Percentiles rank a stretch among this genome's conserved stretches.
phyloP scores from a whole-genome alignment of 2,797 vertebrate genomes.

The Alauda arvensis region DNA sequence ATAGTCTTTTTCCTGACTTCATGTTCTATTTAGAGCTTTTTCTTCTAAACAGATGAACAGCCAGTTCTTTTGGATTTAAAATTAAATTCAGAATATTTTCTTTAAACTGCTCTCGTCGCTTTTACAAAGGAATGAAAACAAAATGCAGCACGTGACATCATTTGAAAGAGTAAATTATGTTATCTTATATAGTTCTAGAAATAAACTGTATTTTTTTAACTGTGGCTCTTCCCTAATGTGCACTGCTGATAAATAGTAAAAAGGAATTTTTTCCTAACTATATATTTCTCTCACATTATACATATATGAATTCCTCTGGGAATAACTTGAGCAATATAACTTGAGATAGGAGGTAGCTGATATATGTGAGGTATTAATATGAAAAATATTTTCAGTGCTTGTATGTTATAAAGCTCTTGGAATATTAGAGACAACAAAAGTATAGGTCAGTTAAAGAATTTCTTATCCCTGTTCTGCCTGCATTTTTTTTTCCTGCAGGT shows the following conservation, averaged over 20 bases:
- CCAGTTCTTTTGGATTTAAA: conserved; percentile 40
- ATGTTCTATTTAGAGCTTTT: not conserved
- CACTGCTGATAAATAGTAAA: conserved; percentile 45
- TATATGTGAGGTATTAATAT: conserved; percentile 45
- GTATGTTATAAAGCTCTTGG: conserved; percentile 15
- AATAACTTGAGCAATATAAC: conserved; percentile 53
- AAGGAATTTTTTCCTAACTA: conserved; percentile 47
- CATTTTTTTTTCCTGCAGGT: not conserved
- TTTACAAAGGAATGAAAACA: conserved; percentile 49
- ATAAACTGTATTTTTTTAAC: conserved; percentile 31
- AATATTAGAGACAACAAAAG: conserved; percentile 12
- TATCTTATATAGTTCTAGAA: conserved; percentile 32
- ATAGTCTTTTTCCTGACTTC: not conserved
- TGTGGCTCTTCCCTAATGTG: not conserved
- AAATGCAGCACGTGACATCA: conserved; percentile 31
- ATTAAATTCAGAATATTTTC: conserved; percentile 55
- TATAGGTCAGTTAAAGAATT: not conserved
- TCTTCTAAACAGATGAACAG: conserved; percentile 16
- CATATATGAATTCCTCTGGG: conserved; percentile 52
- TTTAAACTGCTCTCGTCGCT: not conserved
- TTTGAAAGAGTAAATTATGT: conserved; percentile 36
- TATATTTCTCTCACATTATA: conserved; percentile 43
- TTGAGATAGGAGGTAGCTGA: conserved; percentile 41
- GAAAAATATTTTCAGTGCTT: conserved; percentile 51
- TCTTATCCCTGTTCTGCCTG: not conserved